A percentile compares a stretch with the other conserved stretches of the same genome.
These are phyloP conservation scores for Cheilosia soror DNA, from an alignment of 2,888 invertebrate genomes.

Conservation along the genomic window DNA sequence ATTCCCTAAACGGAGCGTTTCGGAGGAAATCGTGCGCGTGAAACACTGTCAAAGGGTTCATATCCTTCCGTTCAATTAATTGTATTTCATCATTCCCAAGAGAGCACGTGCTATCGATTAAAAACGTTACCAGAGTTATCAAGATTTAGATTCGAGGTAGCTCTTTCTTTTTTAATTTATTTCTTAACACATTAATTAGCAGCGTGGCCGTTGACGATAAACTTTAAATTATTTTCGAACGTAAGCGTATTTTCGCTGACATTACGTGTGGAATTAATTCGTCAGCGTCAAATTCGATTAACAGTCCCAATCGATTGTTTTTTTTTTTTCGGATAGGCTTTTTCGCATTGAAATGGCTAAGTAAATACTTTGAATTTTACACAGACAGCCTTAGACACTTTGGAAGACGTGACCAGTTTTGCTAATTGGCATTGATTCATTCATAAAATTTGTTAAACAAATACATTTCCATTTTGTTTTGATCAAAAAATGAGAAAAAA, in stretches of 20 bases:
- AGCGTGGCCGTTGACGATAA: background rate
- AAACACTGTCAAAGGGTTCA: slow-evolving; percentile 2
- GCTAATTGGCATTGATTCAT: slow-evolving; percentile 61
- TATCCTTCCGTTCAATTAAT: slow-evolving; percentile 41
- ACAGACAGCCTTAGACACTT: slow-evolving; percentile 32
- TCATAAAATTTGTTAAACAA: slow-evolving; percentile 41
- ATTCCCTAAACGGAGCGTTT: slow-evolving; percentile 18
- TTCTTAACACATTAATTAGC: slow-evolving; percentile 3
- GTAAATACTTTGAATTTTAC: background rate
- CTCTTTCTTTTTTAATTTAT: slow-evolving; percentile 2
- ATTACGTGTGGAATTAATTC: slow-evolving; percentile 43
- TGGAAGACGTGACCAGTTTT: slow-evolving; percentile 51
- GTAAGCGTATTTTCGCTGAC: slow-evolving; percentile 6
- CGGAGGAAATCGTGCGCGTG: slow-evolving; percentile 45
- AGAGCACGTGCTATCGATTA: slow-evolving; percentile 67
- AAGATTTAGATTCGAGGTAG: slow-evolving; percentile 16
- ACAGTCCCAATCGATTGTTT: slow-evolving; percentile 3
- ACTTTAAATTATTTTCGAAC: background rate
- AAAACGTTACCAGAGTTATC: slow-evolving; percentile 47
- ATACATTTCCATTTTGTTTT: slow-evolving; percentile 34
- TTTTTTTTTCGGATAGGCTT: background rate
- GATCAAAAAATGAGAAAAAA: background rate
- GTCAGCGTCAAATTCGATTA: slow-evolving; percentile 29
- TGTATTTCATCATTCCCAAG: slow-evolving; percentile 34
- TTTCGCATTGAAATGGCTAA: slow-evolving; percentile 7